These are phyloP conservation scores for Drosophila mojavensis DNA, from an alignment of 1,140 invertebrate species.

Conservation along the genomic window DNA sequence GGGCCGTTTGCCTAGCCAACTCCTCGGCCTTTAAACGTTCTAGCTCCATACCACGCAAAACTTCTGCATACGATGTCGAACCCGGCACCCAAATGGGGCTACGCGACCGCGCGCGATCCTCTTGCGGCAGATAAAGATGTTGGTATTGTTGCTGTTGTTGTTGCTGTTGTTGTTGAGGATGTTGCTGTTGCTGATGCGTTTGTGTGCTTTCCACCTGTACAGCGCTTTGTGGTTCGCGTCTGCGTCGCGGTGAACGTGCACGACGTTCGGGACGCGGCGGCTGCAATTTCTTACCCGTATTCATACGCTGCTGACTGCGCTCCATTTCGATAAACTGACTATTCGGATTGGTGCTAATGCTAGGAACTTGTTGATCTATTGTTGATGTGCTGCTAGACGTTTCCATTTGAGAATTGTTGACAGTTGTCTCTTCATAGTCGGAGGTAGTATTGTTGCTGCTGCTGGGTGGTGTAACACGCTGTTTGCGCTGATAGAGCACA, in stretches of 20 bases:
- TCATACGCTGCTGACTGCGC: constrained; percentile 48
- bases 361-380: constrained; percentile 47
- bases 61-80: constrained; percentile 90
- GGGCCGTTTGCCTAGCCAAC: constrained; percentile 41
- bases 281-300: constrained; percentile 64
- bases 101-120: constrained; percentile 86
- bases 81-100: constrained; percentile 90
- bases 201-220: constrained; percentile 14
- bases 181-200: constrained; percentile 17
- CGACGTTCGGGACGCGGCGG: constrained; percentile 65
- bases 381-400: constrained; percentile 13
- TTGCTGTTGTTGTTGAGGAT: constrained; percentile 40
- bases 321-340: constrained; percentile 63
- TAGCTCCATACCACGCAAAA: constrained; percentile 87
- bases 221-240: constrained; percentile 36
- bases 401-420: constrained; percentile 1
- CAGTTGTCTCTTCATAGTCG: constrained; percentile 30
- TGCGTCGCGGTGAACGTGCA: constrained; percentile 70
- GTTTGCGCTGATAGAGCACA: constrained; percentile 35
- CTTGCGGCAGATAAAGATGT: constrained; percentile 60
- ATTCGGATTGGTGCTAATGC: constrained; percentile 40
- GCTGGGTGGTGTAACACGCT: constrained; percentile 17
- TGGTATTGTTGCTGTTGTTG: constrained; percentile 50
- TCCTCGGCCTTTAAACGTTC: constrained; percentile 67
- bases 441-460: constrained; percentile 12